Conservation (phyloP, 2,888 invertebrate genomes). For the Chloroclystis v-ata region DNA sequence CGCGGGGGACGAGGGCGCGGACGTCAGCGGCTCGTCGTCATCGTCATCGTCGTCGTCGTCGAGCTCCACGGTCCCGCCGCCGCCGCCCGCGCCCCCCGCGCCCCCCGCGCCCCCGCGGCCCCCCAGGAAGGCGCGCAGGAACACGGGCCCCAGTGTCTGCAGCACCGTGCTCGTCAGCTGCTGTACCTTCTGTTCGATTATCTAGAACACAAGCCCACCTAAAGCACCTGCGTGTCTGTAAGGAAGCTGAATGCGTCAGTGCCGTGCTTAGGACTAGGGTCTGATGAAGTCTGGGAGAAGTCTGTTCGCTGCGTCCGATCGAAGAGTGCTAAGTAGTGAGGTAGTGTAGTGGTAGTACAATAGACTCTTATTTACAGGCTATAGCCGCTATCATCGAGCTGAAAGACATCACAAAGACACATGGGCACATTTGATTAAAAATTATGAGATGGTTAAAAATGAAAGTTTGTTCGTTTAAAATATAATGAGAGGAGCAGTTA, state of each 20-base stretch:
- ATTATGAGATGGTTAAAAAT: no score
- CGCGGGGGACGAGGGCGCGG: conserved; percentile 27
- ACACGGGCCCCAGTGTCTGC: conserved; percentile 85
- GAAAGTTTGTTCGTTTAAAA: no score
- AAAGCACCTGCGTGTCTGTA: conserved; percentile 29
- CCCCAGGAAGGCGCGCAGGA: conserved; percentile 79
- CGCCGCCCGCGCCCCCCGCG: conserved; percentile 51
- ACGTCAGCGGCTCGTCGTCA: conserved; percentile 54
- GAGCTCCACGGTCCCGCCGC: conserved; percentile 69
- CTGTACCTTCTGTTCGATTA: conserved; percentile 87
- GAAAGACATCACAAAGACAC: no score
- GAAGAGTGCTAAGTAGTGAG: no score
- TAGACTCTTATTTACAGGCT: no score
- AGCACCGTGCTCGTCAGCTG: conserved; percentile 84
- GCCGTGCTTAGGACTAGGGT: not conserved
- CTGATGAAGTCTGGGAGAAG: no score
- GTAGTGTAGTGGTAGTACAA: no score
- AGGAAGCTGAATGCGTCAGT: conserved; percentile 5
- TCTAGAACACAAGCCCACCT: conserved; percentile 76
- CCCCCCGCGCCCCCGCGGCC: conserved; percentile 55
- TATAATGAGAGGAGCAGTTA: conserved; percentile 51
- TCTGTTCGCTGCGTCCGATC: no score
- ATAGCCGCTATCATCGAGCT: no score
- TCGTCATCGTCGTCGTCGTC: conserved; percentile 76
- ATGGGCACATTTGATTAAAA: no score